Evolutionary conservation across 2,797 vertebrate species (phyloP), one percentile per base, ranked within the genome.

Genomic region (Crax fasciolata): DNA sequence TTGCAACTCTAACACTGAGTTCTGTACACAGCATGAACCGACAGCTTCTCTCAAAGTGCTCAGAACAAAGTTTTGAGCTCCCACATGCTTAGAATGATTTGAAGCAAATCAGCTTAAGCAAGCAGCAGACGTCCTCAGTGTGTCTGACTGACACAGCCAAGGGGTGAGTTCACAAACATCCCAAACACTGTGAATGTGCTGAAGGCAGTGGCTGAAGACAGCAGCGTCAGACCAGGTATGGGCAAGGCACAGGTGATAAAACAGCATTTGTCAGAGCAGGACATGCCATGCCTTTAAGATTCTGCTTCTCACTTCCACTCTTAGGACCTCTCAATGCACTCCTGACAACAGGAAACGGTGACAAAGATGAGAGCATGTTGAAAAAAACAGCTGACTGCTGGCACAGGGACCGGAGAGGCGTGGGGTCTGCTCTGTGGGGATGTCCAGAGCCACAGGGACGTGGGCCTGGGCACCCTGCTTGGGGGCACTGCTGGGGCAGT

Each of bases 61-160:
- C 27, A 74, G 79, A 80, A 89, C 10, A 2, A 48, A 57, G 21
- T 17, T 30, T 43, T 59, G 20, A 18, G 61, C 58, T 84, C 46
- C 18, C 13, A 54, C 5, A 9, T 16, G 18, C 28, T 66, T 43
- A 23, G 11, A 21, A 7, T 2, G 19, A 80, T 83, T 4, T 24
- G 23, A 74, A 13, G 6, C 18, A 49, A 94, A 32, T 3, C 27
- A 39, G 13, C 61, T 89, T 41, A 65, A 54, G 14, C 13, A 88
- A 77, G 12, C 62, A 39, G 19, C 0, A 49, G 4, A 17, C 1
- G 2, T 65, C 62, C 81, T 35, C 38, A 44, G 24, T 5, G 15
- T 4, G 2, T 49, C 57, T 54, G 12, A 65, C 6, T 55, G 77
- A 62, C 6, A 49, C 6, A 80, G 63, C 55, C 5, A 30, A 70